These are phyloP conservation scores for Amblyopsis rosae DNA, from an alignment of 2,113 vertebrate genomes.

Conservation along the genomic window DNA sequence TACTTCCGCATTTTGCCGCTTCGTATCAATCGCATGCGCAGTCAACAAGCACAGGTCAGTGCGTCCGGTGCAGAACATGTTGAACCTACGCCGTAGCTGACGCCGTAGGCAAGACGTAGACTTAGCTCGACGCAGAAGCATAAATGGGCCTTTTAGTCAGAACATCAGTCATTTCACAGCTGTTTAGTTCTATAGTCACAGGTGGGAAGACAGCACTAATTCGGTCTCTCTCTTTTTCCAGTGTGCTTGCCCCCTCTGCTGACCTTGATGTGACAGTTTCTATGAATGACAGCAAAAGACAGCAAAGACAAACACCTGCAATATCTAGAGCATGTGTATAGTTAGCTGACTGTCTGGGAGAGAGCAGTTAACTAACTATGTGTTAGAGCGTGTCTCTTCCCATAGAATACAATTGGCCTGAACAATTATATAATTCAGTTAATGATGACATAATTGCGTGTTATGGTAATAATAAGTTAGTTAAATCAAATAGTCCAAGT, in stretches of 20 bases:
- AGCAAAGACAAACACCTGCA: constrained; percentile 6
- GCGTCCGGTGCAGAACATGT: too few relatives aligned
- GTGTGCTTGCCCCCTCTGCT: constrained; percentile 7
- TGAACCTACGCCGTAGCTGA: too few relatives aligned
- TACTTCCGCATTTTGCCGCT: too few relatives aligned
- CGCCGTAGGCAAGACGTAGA: too few relatives aligned
- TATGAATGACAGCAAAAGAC: constrained; percentile 8
- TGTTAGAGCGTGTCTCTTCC: not conserved
- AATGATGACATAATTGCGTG: not conserved
- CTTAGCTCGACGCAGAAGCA: too few relatives aligned
- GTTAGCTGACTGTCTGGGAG: not conserved
- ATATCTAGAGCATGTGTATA: not conserved
- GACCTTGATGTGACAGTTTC: not conserved
- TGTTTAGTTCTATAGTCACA: constrained; percentile 25
- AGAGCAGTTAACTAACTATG: not conserved
- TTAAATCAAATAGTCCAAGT: not conserved
- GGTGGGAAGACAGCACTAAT: constrained; percentile 57
- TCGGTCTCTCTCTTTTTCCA: constrained; percentile 27
- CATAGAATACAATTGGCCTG: not conserved
- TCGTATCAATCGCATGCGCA: too few relatives aligned
- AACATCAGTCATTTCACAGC: constrained; percentile 35
- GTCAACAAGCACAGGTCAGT: too few relatives aligned
- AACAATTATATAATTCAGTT: constrained; percentile 3
- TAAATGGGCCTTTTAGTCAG: not conserved
- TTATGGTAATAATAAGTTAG: not conserved